Percentiles rank a stretch among this genome's conserved stretches.
These are phyloP conservation scores for Phylloscopus collybita DNA, from an alignment of 2,797 vertebrate genomes.

Conservation along the genomic window DNA sequence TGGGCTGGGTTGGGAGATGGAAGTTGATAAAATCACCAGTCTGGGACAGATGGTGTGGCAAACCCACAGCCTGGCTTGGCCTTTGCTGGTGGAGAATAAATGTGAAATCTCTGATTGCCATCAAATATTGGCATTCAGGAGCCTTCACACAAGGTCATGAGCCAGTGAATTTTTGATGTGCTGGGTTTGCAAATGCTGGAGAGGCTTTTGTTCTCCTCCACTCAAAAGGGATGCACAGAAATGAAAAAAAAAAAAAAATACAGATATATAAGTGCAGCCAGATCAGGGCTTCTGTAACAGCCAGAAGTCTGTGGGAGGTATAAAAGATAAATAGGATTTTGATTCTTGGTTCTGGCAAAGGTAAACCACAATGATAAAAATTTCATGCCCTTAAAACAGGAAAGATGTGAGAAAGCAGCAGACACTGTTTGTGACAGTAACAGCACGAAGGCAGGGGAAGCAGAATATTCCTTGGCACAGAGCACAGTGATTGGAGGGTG, in stretches of 20 bases:
- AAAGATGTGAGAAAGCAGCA: not conserved
- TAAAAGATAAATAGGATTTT: not conserved
- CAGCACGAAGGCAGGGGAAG: not conserved
- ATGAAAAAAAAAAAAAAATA: not conserved
- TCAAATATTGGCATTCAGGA: not conserved
- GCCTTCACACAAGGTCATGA: not conserved
- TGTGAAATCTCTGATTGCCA: not conserved
- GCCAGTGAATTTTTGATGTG: not conserved
- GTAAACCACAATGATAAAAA: not conserved
- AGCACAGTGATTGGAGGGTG: not conserved
- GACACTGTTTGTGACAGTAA: not conserved
- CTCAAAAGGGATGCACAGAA: not conserved
- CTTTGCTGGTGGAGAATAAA: not conserved
- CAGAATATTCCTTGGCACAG: not conserved
- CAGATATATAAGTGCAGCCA: not conserved
- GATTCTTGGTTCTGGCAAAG: not conserved
- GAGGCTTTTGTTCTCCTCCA: not conserved
- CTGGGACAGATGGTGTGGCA: not conserved
- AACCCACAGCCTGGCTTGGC: not conserved
- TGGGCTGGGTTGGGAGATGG: not conserved
- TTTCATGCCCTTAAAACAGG: not conserved
- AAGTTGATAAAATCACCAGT: not conserved
- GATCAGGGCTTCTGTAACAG: not conserved
- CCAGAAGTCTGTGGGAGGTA: not conserved
- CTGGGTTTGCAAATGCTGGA: not conserved